phyloP scores from a whole-genome alignment of 2,888 invertebrate genomes.

The Kryphioiulus occultus region DNA sequence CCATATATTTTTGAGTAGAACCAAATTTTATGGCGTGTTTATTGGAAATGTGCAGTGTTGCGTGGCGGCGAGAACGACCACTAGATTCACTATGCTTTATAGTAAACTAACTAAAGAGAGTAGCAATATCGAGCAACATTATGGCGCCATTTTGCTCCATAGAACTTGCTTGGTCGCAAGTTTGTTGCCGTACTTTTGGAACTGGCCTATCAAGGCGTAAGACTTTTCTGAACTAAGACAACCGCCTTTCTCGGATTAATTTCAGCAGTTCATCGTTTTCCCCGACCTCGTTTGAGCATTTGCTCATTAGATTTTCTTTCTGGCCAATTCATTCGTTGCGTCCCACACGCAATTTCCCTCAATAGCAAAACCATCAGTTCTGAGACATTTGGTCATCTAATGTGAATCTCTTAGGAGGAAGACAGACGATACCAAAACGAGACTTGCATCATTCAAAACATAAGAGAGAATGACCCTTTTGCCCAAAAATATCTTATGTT shows the following conservation, averaged over 20 bases:
- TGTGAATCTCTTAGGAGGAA: neutral
- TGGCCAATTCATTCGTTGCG: neutral
- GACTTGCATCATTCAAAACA: neutral
- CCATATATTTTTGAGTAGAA: too few species aligned
- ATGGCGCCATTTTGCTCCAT: too few species aligned
- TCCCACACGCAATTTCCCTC: conserved; percentile 10
- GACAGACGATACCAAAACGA: neutral
- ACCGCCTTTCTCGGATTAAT: neutral
- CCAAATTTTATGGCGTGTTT: too few species aligned
- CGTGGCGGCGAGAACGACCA: too few species aligned
- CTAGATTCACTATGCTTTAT: too few species aligned
- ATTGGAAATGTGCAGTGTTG: too few species aligned
- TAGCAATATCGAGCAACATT: too few species aligned
- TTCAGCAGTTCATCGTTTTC: neutral
- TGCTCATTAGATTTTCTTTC: conserved; percentile 16
- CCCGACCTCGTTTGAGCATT: conserved; percentile 4
- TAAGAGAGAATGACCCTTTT: neutral
- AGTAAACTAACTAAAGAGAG: too few species aligned
- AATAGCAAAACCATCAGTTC: neutral
- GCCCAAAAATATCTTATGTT: neutral
- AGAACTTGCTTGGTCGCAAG: too few species aligned
- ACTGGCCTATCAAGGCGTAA: neutral
- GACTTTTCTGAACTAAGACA: neutral
- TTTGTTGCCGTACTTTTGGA: neutral
- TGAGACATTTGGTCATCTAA: conserved; percentile 19